Base-by-base conservation (phyloP, 2,888 invertebrate species). In the Caenorhabditis virilis region DNA sequence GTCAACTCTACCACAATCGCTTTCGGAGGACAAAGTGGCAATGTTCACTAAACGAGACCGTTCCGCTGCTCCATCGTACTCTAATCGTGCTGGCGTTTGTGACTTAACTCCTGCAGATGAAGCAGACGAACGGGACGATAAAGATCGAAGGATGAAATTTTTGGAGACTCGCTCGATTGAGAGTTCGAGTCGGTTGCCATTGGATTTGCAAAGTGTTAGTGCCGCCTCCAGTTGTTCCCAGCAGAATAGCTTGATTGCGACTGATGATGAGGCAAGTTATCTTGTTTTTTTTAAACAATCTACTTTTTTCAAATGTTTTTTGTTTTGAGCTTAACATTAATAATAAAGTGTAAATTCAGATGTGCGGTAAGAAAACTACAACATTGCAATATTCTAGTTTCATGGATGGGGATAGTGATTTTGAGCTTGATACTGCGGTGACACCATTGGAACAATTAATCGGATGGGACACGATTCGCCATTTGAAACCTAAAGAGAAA, bases 401-500 rank as follows among this genome's bases (percentile, higher is more conserved):
- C 61, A 45, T 64, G 64, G 79, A 78, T 47, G 78, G 78, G 53
- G 87, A 87, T 75, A 85, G 85, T 61, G 89, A 89, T 80, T 85
- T 88, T 49, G 89, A 89, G 79, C 87, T 72, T 9, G 72, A 72
- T 36, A 68, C 59, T 13, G 90, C 91, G 84, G 88, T 89, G 23
- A 90, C 90, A 18, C 89, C 91, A 82, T 90, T 92, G 89, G 90
- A 90, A 79, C 89, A 89, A 68, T 87, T 89, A 66, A 89, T 92
- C 45, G 87, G 90, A 23, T 89, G 89, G 74, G 91, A 92, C 58
- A 88, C 89, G 50, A 87, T 91, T 52, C 86, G 88, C 56, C 88
- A 88, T 67, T 87, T 93, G 73, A 89, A 90, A 77, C 89, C 90
- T 69, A 89, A 89, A 77, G 92, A 92, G 84, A 91, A 90, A 85